Evolutionary conservation across 2,888 invertebrate species (phyloP), one percentile per base, ranked within the genome.

Genomic region (Cheilosia grossa): DNA sequence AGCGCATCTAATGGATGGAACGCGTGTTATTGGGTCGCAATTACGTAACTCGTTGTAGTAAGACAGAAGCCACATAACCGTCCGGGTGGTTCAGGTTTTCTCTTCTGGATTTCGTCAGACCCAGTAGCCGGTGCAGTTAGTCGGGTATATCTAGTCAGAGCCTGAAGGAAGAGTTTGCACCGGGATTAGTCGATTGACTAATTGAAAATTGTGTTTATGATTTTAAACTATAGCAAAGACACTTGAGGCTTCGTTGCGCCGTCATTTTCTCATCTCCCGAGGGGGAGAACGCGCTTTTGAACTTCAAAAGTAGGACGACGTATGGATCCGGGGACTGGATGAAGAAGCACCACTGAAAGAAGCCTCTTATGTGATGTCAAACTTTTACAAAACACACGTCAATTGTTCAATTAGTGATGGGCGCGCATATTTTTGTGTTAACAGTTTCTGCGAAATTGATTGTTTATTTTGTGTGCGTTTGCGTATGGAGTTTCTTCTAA

Each of bases 61-160:
- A 79, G 69, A 74, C 79, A 69, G 82, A 78, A 82, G 78, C 72
- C 44, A 21, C 10, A 54, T 47, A 15, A 6, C 58, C 37, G 30
- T 30, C 66, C 30, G 21, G 37, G 63, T 54, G 54, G 61, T 59
- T 75, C 70, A 70, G 58, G 63, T 75, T 75, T 75, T 42, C 17
- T 17, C 9, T 44, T 33, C 63, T 53, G 54, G 53, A 54, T 54
- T 59, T 59, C 40, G 17, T 21, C 17, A 27, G 30, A n/a, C 67
- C 59, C 67, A 75, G 56, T 44, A 53, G 77, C 67, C 67, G 75
- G 24, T 53, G 33, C 30, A 13, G 44, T 33, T 21, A 7, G 24
- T 47, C 47, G 49, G 37, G 17, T 47, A 33, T 40, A 4, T 24
- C 7, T 5, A 51, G 5, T 51, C 47, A n/a, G 47, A 21, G 42